These are phyloP conservation scores for Stegostoma tigrinum DNA, from an alignment of 2,113 vertebrate species.

Conservation along the genomic window DNA sequence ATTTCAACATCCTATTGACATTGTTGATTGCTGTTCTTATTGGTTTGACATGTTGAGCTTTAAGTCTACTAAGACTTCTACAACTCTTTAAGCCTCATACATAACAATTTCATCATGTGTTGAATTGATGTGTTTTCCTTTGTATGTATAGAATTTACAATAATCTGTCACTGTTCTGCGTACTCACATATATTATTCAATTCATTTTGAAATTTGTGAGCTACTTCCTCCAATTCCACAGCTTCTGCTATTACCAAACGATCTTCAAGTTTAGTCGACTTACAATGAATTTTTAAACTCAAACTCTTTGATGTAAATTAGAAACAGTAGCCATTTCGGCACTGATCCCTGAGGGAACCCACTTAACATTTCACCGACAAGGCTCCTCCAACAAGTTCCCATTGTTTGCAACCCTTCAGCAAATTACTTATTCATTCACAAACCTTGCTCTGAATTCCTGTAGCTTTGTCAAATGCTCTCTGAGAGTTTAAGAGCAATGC, in stretches of 20 bases:
- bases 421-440: not conserved
- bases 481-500: not conserved
- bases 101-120: slow-evolving; percentile 17
- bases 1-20: slow-evolving; percentile 2
- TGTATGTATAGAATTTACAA: not conserved
- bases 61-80: not conserved
- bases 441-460: not conserved
- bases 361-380: not conserved
- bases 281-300: not conserved
- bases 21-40: not conserved
- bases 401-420: not conserved
- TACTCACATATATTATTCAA: not conserved
- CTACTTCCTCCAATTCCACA: not conserved
- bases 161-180: not conserved
- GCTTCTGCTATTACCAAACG: not conserved
- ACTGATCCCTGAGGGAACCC: not conserved
- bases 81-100: not conserved
- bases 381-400: slow-evolving; percentile 9
- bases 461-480: not conserved
- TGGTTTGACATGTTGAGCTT: slow-evolving; percentile 18
- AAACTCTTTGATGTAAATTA: not conserved
- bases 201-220: slow-evolving; percentile 5
- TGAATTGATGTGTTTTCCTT: slow-evolving; percentile 19
- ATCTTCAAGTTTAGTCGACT: slow-evolving; percentile 21
- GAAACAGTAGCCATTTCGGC: not conserved